Evolutionary conservation across 1,140 invertebrate genomes (phyloP), one percentile per base, ranked within the genome.

Genomic region (Rhopalosiphum maidis): DNA sequence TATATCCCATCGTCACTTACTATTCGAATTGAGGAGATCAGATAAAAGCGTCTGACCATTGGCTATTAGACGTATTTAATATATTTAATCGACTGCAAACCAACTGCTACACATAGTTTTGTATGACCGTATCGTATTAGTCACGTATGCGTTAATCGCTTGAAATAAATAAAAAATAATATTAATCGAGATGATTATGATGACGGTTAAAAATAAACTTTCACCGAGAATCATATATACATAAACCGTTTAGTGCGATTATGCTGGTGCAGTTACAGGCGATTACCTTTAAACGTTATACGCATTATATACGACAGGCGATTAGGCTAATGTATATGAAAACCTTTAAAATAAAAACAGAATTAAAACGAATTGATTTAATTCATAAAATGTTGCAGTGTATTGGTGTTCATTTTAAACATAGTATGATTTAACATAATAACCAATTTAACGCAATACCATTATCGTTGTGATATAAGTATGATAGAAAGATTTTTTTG

Each of bases 161-260:
- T 87, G 3, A 87, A 15, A 87, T 87, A n/a, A 77, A 77, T n/a
- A 68, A 68, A 68, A 30, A 68, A n/a, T n/a, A 77, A 77, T 77
- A 77, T n/a, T 18, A 48, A 30, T n/a, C 7, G 30, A 87, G 85
- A 46, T 87, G 25, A 87, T 87, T 87, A 48, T 25, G 43, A 11
- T 41, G 41, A 87, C 8, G 15, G 4, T 46, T 30, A 46, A 87
- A n/a, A 46, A 87, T 25, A n/a, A 30, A 87, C 4, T 87, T 4
- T 5, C 22, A 48, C 43, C 11, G 9, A 87, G 25, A 21, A 25
- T 37, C 5, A 41, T 83, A 18, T 87, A 87, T 21, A 87, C 4
- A 85, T 85, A 85, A 85, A 43, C 35, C 22, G 30, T 87, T 46
- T 87, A 87, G 30, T 46, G 9, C 15, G 83, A 86, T 86, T 43